Base-by-base conservation (phyloP, 2,113 vertebrate genomes). In the Furnarius figulus region DNA sequence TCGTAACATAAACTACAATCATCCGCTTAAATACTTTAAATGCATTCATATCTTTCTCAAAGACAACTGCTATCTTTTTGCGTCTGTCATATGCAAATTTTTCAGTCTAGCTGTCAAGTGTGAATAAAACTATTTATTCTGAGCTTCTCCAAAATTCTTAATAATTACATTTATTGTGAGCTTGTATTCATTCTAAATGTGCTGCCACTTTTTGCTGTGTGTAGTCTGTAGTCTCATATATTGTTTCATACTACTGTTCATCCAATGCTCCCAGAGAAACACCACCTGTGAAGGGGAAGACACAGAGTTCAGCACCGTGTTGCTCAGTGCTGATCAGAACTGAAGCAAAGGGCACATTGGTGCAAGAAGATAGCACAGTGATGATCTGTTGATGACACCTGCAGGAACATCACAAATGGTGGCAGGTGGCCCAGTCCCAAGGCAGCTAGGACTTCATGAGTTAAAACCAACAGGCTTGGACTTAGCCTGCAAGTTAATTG, bases 51-150 rank as follows among this genome's bases (percentile, higher is more conserved):
- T 10, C 5, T 78, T 91, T 89, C 78, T 35, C 67, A 85, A 55
- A 94, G 78, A 76, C 30, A 91, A 66, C 62, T 78, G 55, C 42
- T 81, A 31, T 85, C 71, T 75, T 92, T 39, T 14, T 73, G 35
- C 39, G 53, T 87, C 95, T 95, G 55, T 95, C 96, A 85, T 72
- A 93, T 87, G 75, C 49, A 93, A 90, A 80, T 90, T 96, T 96
- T 96, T 96, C 94, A 93, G 70, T 63, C 86, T 71, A 65, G 81
- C 89, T 96, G 96, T 96, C 93, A 97, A 96, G 55, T 23, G 19
- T 59, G 52, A 96, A 95, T 86, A 95, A 95, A 93, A 94, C 75
- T 77, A 76, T 83, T 96, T 94, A 78, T 58, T 62, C 74, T 81
- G 40, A 94, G 72, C 47, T 85, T 88, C 66, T 95, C 59, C 73